Evolutionary conservation across 2,888 invertebrate species (phyloP), one percentile per base, ranked within the genome.

Genomic region (Strigamia crassipes): DNA sequence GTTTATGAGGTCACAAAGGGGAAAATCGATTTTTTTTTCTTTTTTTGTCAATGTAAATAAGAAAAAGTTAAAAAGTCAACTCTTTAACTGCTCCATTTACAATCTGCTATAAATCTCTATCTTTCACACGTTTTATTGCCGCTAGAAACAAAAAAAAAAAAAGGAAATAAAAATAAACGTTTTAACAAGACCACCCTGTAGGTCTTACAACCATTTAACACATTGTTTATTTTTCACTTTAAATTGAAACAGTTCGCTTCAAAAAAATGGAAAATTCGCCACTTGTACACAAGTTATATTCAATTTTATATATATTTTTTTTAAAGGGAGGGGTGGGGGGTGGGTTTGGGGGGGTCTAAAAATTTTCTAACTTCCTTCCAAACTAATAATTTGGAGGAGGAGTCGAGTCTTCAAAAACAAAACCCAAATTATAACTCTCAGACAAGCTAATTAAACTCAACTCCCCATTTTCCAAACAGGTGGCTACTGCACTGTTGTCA

Each of bases 401-500:
- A 73, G 73, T 27, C 27, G 73, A 27, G 15, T 73, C 73, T 73
- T 73, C 73, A 73, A 73, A 73, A 73, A 73, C 73, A 73, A 73
- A 73, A 73, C 73, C 73, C 73, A 73, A 73, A 73, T 73, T 73
- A 73, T 31, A 73, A 73, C 9, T 73, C 73, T 73, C 13, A 73
- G 73, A 73, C 73, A 73, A 73, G 73, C 73, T 73, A 73, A 73
- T 73, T 73, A 73, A 73, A 73, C 73, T n/a, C 31, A 73, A 73
- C 73, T 73, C 73, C 61, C 73, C 73, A 73, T 73, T 73, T 73
- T n/a, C 13, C 12, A 73, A 73, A 73, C 73, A 73, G 73, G 73
- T 73, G 73, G 73, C 73, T 73, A 73, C 73, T 73, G 73, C 73
- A 73, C 23, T 73, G 73, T 73, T 73, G 31, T 73, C 73, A 73